These are phyloP conservation scores for Syngnathus rostellatus DNA, from an alignment of 2,797 vertebrate species.

Conservation along the genomic window DNA sequence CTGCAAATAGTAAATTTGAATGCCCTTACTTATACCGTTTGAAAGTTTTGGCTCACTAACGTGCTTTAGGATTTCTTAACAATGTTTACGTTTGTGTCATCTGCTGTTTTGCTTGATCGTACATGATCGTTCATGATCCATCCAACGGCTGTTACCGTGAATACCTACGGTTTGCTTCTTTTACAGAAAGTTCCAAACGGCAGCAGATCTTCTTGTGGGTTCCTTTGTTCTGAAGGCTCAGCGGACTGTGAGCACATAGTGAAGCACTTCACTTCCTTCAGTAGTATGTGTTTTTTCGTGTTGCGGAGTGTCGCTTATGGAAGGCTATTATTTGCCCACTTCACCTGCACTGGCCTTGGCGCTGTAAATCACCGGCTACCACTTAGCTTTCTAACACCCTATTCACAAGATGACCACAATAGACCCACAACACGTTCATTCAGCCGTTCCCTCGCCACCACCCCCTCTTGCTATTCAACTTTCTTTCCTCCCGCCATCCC, in stretches of 20 bases:
- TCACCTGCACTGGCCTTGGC: slow-evolving; percentile 49
- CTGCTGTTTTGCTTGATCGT: too few species aligned
- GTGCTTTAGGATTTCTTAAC: too few species aligned
- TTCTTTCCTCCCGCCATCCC: slow-evolving; percentile 38
- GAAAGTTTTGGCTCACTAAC: too few species aligned
- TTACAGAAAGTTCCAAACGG: background rate
- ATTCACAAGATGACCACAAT: slow-evolving; percentile 58
- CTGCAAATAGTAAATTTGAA: too few species aligned
- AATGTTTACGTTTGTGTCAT: too few species aligned
- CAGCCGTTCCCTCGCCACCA: slow-evolving; percentile 38
- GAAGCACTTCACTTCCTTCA: slow-evolving; percentile 37
- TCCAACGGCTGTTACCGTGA: too few species aligned
- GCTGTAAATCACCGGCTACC: slow-evolving; percentile 57
- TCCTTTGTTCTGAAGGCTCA: slow-evolving; percentile 12
- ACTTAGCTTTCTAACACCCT: slow-evolving; percentile 65
- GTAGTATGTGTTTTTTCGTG: slow-evolving; percentile 21
- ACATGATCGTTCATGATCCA: background rate
- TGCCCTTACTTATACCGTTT: too few species aligned
- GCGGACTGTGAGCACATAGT: slow-evolving; percentile 18
- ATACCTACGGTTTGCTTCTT: background rate
- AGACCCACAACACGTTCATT: slow-evolving; percentile 56
- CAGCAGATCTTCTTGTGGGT: background rate
- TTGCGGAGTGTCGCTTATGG: slow-evolving; percentile 39
- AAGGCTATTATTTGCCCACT: slow-evolving; percentile 55
- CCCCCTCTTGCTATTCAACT: slow-evolving; percentile 53